A percentile compares a stretch with the other conserved stretches of the same genome.
Conservation (phyloP, 2,888 invertebrate genomes). For the Belgica antarctica region DNA sequence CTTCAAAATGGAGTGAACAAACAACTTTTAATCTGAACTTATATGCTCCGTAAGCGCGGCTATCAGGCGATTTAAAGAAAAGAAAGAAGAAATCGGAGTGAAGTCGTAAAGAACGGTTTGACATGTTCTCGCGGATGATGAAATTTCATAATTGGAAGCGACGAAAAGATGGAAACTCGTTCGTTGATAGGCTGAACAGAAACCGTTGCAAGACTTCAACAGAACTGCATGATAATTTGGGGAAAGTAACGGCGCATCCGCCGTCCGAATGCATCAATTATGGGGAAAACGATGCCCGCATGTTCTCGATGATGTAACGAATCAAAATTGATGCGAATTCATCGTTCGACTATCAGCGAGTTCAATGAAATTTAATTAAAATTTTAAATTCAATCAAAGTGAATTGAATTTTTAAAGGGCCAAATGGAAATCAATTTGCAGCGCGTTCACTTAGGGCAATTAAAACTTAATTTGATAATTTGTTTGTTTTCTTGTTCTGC, state of each 20-base stretch:
- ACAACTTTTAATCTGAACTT: background rate
- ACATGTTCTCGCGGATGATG: background rate
- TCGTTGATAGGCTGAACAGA: background rate
- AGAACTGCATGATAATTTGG: background rate
- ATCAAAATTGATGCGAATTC: background rate
- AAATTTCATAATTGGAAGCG: background rate
- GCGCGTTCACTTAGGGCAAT: background rate
- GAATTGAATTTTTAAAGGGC: background rate
- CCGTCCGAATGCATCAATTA: too few species aligned
- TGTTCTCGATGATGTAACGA: background rate
- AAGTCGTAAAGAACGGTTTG: background rate
- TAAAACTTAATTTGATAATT: too few species aligned
- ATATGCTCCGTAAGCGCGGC: background rate
- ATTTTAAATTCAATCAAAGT: background rate
- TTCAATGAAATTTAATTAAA: slow-evolving; percentile 11
- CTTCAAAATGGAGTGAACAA: too few species aligned
- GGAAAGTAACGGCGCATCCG: background rate
- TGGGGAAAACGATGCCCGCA: too few species aligned
- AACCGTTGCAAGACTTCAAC: background rate
- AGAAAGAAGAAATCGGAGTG: background rate
- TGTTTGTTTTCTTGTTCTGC: background rate
- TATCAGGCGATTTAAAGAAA: background rate
- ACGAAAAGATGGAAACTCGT: background rate
- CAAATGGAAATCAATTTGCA: background rate
- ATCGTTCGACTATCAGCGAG: background rate